phyloP scores from a whole-genome alignment of 2,113 vertebrate genomes.

The Rhinolophus sinicus region DNA sequence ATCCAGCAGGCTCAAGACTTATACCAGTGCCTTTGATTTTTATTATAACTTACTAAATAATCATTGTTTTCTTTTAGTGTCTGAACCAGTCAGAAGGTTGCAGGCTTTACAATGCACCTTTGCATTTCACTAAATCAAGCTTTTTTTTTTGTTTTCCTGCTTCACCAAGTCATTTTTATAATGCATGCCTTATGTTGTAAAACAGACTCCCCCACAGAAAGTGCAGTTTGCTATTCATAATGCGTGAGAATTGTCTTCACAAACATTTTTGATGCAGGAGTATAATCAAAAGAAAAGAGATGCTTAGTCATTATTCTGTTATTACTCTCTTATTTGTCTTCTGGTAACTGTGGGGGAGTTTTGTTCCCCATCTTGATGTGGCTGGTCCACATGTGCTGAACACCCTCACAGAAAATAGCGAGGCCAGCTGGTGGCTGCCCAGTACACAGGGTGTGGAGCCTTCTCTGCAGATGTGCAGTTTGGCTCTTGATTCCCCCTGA shows the following conservation, averaged over 20 bases:
- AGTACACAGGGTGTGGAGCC: not conserved
- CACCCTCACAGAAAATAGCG: not conserved
- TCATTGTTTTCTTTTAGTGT: not conserved
- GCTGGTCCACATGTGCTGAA: not conserved
- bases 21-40: not conserved
- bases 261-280: not conserved
- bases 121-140: not conserved
- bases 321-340: not conserved
- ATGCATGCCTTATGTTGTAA: not conserved
- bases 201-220: not conserved
- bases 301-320: not conserved
- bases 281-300: not conserved
- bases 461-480: not conserved
- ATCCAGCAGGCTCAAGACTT: not conserved
- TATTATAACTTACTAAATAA: not conserved
- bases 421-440: not conserved
- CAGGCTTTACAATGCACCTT: not conserved
- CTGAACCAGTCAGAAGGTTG: not conserved
- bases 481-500: not conserved
- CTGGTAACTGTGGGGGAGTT: not conserved
- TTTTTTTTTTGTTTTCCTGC: not conserved
- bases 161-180: not conserved
- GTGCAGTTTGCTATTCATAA: not conserved
- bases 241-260: not conserved
- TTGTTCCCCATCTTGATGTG: not conserved